phyloP scores from a whole-genome alignment of 1,140 invertebrate genomes.

The Dendrolimus kikuchii region DNA sequence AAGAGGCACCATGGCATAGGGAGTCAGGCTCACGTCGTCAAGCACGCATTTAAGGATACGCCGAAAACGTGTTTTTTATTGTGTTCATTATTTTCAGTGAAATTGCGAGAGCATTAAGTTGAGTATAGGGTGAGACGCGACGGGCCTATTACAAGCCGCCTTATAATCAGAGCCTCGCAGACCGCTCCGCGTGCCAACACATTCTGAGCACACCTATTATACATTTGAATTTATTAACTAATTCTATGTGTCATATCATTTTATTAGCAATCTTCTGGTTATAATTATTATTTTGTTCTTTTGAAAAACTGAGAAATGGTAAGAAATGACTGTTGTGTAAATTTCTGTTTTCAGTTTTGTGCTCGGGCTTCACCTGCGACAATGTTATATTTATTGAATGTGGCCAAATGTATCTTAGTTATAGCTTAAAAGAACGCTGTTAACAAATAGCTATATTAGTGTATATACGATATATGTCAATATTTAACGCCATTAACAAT shows the following conservation, averaged over 20 bases:
- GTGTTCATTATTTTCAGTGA: constrained; percentile 64
- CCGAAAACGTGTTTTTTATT: constrained; percentile 62
- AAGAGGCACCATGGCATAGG: constrained; percentile 12
- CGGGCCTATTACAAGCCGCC: constrained; percentile 48
- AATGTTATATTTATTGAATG: too few relatives aligned
- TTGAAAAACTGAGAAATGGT: too few relatives aligned
- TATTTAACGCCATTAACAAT: too few relatives aligned
- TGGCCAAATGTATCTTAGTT: too few relatives aligned
- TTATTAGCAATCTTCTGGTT: background rate
- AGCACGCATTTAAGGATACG: constrained; percentile 51
- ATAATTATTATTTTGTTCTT: background rate
- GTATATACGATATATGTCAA: too few relatives aligned
- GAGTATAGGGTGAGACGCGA: constrained; percentile 63
- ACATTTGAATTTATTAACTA: constrained; percentile 49
- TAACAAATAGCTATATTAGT: too few relatives aligned
- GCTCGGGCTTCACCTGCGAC: too few relatives aligned
- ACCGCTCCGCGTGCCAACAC: constrained; percentile 23
- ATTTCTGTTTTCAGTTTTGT: too few relatives aligned
- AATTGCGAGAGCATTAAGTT: constrained; percentile 69
- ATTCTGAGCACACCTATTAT: constrained; percentile 43
- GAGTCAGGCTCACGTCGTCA: constrained; percentile 38
- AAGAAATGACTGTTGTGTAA: too few relatives aligned
- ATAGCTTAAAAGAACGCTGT: too few relatives aligned
- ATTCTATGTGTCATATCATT: constrained; percentile 17
- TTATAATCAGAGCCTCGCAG: constrained; percentile 45